Evolutionary conservation across 2,888 invertebrate genomes (phyloP).

Genomic region (Mystacides longicornis): DNA sequence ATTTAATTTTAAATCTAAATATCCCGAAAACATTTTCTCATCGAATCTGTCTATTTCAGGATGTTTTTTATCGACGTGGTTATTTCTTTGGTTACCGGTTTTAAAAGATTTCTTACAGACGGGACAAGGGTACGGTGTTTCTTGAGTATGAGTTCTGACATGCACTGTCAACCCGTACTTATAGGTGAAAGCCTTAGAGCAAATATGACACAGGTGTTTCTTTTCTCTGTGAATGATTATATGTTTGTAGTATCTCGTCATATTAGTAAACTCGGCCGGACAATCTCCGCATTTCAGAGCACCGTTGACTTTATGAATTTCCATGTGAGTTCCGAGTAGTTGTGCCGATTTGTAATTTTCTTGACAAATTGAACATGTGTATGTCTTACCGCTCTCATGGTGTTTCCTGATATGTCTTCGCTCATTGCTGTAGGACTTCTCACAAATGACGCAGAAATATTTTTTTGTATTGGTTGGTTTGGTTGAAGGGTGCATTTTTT

Average conservation of each 20-base stretch:
- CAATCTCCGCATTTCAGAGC: slow-evolving; percentile 7
- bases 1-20: slow-evolving; percentile 12
- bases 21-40: slow-evolving; percentile 9
- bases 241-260: slow-evolving; percentile 6
- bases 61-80: slow-evolving; percentile 10
- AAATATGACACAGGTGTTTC: slow-evolving; percentile 13
- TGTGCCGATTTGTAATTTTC: neutral
- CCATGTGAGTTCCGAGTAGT: neutral
- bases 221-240: slow-evolving; percentile 5
- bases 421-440: slow-evolving; percentile 4
- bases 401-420: neutral
- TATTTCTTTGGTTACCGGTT: slow-evolving; percentile 14
- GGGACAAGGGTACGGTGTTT: slow-evolving; percentile 15
- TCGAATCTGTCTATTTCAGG: slow-evolving; percentile 5
- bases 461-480: slow-evolving; percentile 7
- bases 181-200: slow-evolving; percentile 12
- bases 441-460: slow-evolving; percentile 16
- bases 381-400: neutral
- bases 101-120: slow-evolving; percentile 10
- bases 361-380: neutral
- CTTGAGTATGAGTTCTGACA: slow-evolving; percentile 12
- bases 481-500: slow-evolving; percentile 7
- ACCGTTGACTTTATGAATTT: neutral
- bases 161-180: slow-evolving; percentile 18
- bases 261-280: neutral